A percentile compares a stretch with the other conserved stretches of the same genome.
phyloP scores from a whole-genome alignment of 2,113 vertebrate species.

The Noctilio leporinus region DNA sequence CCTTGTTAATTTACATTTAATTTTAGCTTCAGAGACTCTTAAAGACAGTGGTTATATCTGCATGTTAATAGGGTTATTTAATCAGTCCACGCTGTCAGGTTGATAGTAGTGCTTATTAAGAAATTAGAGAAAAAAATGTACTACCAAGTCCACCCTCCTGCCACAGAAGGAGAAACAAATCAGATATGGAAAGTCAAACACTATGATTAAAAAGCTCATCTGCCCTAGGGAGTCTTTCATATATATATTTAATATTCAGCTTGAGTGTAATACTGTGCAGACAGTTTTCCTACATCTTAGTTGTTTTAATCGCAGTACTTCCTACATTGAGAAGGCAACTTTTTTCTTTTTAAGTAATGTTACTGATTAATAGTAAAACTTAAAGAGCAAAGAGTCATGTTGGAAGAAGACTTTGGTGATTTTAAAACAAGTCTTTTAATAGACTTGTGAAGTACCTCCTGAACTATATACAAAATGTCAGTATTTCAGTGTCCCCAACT shows the following conservation, averaged over 20 bases:
- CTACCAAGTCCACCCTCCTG: slow-evolving; percentile 56
- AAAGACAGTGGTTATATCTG: slow-evolving; percentile 57
- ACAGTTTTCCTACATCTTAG: slow-evolving; percentile 31
- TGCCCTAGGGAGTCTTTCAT: slow-evolving; percentile 57
- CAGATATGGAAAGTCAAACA: slow-evolving; percentile 63
- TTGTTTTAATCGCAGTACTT: slow-evolving; percentile 41
- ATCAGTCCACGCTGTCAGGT: slow-evolving; percentile 63
- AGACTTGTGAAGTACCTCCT: neutral
- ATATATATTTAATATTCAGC: slow-evolving; percentile 51
- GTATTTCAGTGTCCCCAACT: neutral
- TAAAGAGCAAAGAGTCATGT: neutral
- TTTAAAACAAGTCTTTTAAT: neutral
- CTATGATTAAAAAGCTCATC: slow-evolving; percentile 68
- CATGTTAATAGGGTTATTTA: slow-evolving; percentile 64
- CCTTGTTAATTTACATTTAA: slow-evolving; percentile 70
- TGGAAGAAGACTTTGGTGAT: neutral
- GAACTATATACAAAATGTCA: neutral
- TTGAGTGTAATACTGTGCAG: slow-evolving; percentile 9
- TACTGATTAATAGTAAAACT: slow-evolving; percentile 25
- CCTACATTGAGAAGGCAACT: neutral
- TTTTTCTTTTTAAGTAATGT: neutral
- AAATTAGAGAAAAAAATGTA: slow-evolving; percentile 65
- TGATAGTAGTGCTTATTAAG: slow-evolving; percentile 69
- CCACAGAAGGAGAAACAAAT: slow-evolving; percentile 60
- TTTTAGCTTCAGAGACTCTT: slow-evolving; percentile 62